These are phyloP conservation scores for Cantharis flavilabris DNA, from an alignment of 2,888 invertebrate species.

Conservation along the genomic window DNA sequence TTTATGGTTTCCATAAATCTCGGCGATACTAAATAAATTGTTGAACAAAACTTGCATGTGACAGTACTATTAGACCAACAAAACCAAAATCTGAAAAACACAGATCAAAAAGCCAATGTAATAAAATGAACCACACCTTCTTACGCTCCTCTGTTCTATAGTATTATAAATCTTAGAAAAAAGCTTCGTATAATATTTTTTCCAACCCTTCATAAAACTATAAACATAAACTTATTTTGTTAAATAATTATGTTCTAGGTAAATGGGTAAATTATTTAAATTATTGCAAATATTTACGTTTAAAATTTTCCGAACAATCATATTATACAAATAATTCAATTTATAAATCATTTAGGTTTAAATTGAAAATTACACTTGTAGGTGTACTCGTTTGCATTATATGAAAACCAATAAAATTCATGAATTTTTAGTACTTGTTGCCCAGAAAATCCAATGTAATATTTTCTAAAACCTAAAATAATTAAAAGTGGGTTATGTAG, in stretches of 20 bases:
- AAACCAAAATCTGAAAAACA: background rate
- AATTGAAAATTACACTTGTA: slow-evolving; percentile 6
- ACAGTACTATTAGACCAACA: background rate
- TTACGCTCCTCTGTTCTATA: background rate
- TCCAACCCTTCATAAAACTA: background rate
- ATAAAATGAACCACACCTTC: slow-evolving; percentile 1
- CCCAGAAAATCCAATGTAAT: background rate
- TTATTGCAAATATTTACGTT: background rate
- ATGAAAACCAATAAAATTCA: slow-evolving; percentile 17
- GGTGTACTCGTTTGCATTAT: slow-evolving; percentile 14
- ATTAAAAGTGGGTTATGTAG: slow-evolving; percentile 21
- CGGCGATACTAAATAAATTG: background rate
- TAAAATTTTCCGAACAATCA: background rate
- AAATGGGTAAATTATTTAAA: background rate
- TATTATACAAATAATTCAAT: background rate
- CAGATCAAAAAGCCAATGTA: background rate
- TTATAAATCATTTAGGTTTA: background rate
- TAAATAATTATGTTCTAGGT: background rate
- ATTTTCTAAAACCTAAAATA: slow-evolving; percentile 14
- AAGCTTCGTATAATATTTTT: background rate
- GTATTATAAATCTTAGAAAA: background rate
- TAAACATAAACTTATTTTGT: background rate
- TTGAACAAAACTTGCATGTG: background rate
- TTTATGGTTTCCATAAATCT: background rate
- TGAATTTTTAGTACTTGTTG: slow-evolving; percentile 23